Evolutionary conservation across 2,797 vertebrate genomes (phyloP), one percentile per base, ranked within the genome.

Genomic region (Miopithecus talapoin): DNA sequence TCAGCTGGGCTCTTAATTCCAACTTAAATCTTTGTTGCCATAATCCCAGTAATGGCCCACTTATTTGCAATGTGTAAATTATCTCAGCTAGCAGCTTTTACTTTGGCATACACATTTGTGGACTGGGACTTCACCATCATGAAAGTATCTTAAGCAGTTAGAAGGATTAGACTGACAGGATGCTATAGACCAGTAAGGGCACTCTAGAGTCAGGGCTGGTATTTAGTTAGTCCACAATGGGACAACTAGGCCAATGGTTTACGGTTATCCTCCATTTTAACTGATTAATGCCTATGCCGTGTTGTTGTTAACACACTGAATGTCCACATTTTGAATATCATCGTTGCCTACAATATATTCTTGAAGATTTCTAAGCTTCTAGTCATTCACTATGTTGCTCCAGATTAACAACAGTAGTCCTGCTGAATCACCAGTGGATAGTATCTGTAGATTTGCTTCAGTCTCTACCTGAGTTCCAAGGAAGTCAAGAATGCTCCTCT

Each of bases 1-100:
- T 96, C 50, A 94, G 70, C 96, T 85, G 36, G 3, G 9, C 30
- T 96, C 48, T 26, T 48, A 84, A 89, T 91, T 96, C 81, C 55
- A 97, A 87, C 41, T 57, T 50, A 96, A 55, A 85, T 3, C 33
- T 85, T 94, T 85, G 36, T 24, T 64, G 68, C 33, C 85, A 86
- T 92, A 92, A 85, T 79, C 14, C 43, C 76, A 89, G 22, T 81
- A 89, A 90, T 59, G 21, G 79, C 33, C 30, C 28, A 85, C 22
- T 89, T 93, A 89, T 39, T 96, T 92, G 26, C 48, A 86, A 50
- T 46, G 16, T 95, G 21, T 80, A 91, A 88, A 92, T 85, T 64
- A 61, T 91, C 30, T 91, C 74, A 87, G 74, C 88, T 81, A 95
- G 75, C 21, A 80, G 43, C 24, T 70, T 68, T 94, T 88, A 79